Evolutionary conservation across 37 sponge, comb jelly and placozoan genomes (phyloP).

Genomic region (Petrosia ficiformis): DNA sequence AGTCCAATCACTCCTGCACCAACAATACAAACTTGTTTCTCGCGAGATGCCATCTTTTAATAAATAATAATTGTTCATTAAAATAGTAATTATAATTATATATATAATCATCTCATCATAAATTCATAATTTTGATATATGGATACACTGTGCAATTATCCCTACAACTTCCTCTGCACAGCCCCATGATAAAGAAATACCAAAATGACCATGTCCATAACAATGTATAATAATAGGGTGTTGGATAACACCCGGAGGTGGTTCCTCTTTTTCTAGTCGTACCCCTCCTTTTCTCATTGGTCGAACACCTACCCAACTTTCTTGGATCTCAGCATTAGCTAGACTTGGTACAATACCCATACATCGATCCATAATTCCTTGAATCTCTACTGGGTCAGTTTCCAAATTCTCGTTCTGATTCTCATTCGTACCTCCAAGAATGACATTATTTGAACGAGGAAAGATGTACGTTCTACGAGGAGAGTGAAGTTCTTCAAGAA

Average conservation of each 20-base stretch:
- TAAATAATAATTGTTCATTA: too few species aligned
- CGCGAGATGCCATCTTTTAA: not conserved
- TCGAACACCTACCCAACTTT: conserved; percentile 36
- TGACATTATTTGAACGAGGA: not conserved
- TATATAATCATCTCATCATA: too few species aligned
- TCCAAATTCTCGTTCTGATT: not conserved
- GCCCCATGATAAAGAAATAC: conserved; percentile 34
- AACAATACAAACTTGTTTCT: conserved; percentile 8
- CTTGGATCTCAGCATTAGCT: conserved; percentile 15
- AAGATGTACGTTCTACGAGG: conserved; percentile 3
- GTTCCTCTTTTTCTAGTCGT: conserved; percentile 26
- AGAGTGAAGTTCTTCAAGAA: not conserved
- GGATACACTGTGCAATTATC: too few species aligned
- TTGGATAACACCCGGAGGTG: not conserved
- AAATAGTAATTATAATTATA: too few species aligned
- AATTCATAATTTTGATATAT: too few species aligned
- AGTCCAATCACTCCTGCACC: conserved; percentile 32
- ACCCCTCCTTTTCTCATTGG: conserved; percentile 28
- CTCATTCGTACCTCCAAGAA: conserved; percentile 26
- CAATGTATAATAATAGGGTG: conserved; percentile 33
- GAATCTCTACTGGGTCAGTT: not conserved
- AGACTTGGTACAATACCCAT: conserved; percentile 10
- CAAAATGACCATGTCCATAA: conserved; percentile 53
- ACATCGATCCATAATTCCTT: conserved; percentile 4
- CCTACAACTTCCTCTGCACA: conserved; percentile 42